phyloP scores from a whole-genome alignment of 2,888 invertebrate genomes.

The Lasius platythorax region DNA sequence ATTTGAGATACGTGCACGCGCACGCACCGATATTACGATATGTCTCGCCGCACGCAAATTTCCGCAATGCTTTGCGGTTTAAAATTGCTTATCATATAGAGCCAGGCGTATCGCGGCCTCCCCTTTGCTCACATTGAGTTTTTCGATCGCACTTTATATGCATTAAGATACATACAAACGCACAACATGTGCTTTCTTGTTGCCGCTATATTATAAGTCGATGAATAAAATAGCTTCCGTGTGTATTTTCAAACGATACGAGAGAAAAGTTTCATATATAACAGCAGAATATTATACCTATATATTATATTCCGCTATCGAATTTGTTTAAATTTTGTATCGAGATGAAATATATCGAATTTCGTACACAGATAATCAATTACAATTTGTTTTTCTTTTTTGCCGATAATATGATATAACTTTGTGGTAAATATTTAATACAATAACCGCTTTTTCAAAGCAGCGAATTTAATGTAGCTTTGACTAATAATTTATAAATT shows the following conservation, averaged over 20 bases:
- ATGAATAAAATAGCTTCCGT: not conserved
- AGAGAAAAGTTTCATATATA: not conserved
- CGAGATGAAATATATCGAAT: not conserved
- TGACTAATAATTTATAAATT: not conserved
- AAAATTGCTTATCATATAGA: conserved; percentile 41
- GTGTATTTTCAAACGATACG: not conserved
- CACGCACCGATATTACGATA: conserved; percentile 7
- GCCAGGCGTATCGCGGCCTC: conserved; percentile 22
- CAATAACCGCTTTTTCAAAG: not conserved
- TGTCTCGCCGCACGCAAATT: not conserved
- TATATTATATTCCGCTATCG: not conserved
- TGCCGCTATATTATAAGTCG: conserved; percentile 8
- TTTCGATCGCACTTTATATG: conserved; percentile 20
- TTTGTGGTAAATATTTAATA: not conserved
- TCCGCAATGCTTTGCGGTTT: conserved; percentile 2
- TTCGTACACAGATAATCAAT: not conserved
- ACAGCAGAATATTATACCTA: not conserved
- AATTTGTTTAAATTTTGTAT: conserved; percentile 12
- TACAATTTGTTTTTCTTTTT: no score
- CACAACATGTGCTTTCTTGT: conserved; percentile 14
- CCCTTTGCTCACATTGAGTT: conserved; percentile 6
- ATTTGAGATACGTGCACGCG: not conserved
- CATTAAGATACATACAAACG: conserved; percentile 26
- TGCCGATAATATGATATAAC: no score
- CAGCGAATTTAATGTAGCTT: not conserved